Evolutionary conservation across 2,797 vertebrate species (phyloP).

Genomic region (Cynopterus sphinx): DNA sequence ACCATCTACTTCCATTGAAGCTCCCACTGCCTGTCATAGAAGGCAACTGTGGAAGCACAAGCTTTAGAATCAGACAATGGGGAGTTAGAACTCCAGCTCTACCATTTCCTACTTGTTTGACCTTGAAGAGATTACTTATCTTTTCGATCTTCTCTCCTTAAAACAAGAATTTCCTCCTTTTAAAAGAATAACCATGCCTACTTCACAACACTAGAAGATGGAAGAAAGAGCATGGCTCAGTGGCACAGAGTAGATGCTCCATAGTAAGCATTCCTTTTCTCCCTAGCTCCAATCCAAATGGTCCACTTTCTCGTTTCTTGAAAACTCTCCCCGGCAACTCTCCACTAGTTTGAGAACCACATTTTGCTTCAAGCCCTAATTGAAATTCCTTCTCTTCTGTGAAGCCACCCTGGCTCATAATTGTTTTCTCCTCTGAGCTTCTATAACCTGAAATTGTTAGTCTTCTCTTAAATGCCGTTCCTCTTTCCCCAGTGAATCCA

Average conservation of each 20-base stretch:
- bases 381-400: background rate
- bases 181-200: background rate
- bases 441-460: background rate
- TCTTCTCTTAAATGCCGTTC: background rate
- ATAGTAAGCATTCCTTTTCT: background rate
- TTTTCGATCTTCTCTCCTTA: background rate
- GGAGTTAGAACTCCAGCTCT: background rate
- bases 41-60: background rate
- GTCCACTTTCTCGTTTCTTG: background rate
- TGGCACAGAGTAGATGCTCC: background rate
- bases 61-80: background rate
- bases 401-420: background rate
- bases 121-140: background rate
- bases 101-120: background rate
- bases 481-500: background rate
- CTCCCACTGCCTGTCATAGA: background rate
- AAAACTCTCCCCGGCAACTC: background rate
- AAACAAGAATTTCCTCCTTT: conserved; percentile 25
- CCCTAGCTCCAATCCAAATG: background rate
- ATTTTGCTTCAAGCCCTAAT: background rate
- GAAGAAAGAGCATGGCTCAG: background rate
- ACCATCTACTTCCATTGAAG: background rate
- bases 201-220: background rate
- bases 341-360: background rate
- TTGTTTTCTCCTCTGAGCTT: conserved; percentile 32